Conservation (phyloP, 2,888 invertebrate genomes). For the Plebejus anna region DNA sequence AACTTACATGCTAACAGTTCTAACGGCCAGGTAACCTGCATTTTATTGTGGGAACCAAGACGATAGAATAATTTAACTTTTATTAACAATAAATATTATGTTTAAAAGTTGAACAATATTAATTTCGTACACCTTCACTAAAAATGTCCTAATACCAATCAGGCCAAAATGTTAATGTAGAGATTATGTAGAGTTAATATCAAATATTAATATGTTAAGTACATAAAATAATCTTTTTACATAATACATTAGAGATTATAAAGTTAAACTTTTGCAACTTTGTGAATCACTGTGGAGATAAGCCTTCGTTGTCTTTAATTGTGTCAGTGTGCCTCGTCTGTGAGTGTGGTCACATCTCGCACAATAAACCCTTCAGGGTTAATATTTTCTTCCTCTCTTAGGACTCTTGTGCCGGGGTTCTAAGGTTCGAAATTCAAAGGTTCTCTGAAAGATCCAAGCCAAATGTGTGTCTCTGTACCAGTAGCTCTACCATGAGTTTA, state of each 20-base stretch:
- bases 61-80: not conserved
- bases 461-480: conserved; percentile 41
- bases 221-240: no score
- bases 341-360: not conserved
- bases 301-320: not conserved
- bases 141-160: no score
- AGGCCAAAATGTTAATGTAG: not conserved
- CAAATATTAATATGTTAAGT: no score
- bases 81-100: not conserved
- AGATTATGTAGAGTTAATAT: not conserved
- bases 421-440: not conserved
- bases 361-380: conserved; percentile 29
- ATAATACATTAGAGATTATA: no score
- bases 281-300: no score
- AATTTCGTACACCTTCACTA: no score
- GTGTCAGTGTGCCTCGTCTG: not conserved
- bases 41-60: not conserved
- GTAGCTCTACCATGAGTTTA: not conserved
- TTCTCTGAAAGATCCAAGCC: not conserved
- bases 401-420: not conserved
- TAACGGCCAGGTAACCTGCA: not conserved
- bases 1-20: not conserved
- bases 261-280: no score
- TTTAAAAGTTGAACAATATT: not conserved
- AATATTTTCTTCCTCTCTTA: not conserved